Conservation (phyloP, 1,140 invertebrate genomes). For the Rhagoletis zephyria region DNA sequence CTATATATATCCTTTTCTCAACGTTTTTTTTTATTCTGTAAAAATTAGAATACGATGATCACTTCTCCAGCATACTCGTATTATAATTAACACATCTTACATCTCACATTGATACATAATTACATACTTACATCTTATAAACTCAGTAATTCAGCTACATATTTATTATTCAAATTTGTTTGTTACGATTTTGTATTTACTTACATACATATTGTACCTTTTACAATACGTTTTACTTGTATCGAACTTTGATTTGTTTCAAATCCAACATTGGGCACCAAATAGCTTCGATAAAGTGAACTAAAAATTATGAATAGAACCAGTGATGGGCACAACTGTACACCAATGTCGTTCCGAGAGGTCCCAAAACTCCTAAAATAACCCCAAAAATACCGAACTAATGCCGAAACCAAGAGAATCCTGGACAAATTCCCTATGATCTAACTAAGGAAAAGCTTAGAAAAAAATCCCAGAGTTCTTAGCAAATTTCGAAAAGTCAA, state of each 20-base stretch:
- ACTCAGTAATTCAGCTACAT: background rate
- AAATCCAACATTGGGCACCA: constrained; percentile 4
- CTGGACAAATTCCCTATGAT: no score
- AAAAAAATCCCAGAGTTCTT: no score
- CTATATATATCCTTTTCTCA: background rate
- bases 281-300: background rate
- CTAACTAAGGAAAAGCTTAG: no score
- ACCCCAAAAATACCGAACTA: no score
- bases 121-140: constrained; percentile 15
- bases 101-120: constrained; percentile 24
- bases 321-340: no score
- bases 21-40: constrained; percentile 6
- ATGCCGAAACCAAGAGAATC: no score
- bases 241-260: constrained; percentile 28
- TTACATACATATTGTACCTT: background rate
- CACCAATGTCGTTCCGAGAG: no score
- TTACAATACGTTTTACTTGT: constrained; percentile 39
- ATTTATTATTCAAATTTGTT: constrained; percentile 22
- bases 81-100: constrained; percentile 35
- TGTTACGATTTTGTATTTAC: constrained; percentile 41
- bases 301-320: no score
- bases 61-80: constrained; percentile 1
- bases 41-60: background rate
- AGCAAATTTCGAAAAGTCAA: no score
- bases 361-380: no score